Conservation (phyloP, 2,797 vertebrate genomes). For the Pelodytes ibericus region DNA sequence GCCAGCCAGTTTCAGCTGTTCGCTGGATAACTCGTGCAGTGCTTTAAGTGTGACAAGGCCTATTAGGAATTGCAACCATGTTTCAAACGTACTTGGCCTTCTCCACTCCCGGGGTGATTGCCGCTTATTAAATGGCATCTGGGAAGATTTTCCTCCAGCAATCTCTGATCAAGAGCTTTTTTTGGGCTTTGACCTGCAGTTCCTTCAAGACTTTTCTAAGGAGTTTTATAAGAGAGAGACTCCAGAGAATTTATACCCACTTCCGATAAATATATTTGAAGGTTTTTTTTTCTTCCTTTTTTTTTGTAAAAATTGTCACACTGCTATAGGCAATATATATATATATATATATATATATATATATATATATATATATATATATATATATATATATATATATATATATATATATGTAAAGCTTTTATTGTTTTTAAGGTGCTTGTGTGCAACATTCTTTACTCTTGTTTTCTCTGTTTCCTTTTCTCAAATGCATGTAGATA, state of each 20-base stretch:
- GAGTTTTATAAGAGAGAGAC: constrained; percentile 85
- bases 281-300: constrained; percentile 59
- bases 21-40: constrained; percentile 80
- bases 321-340: constrained; percentile 71
- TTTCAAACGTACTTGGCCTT: constrained; percentile 84
- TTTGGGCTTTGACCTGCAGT: constrained; percentile 85
- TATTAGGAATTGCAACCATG: constrained; percentile 86
- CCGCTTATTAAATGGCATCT: constrained; percentile 84
- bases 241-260: constrained; percentile 85
- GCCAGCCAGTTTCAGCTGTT: constrained; percentile 84
- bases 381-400: too few species aligned
- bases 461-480: constrained; percentile 73
- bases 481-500: constrained; percentile 56
- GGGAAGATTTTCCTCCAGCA: constrained; percentile 84
- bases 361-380: constrained; percentile 64
- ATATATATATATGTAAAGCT: constrained; percentile 67
- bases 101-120: constrained; percentile 85
- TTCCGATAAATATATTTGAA: constrained; percentile 85
- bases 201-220: constrained; percentile 84
- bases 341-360: too few species aligned
- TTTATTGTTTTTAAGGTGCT: constrained; percentile 80
- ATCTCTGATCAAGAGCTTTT: constrained; percentile 87
- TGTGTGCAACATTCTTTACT: constrained; percentile 81
- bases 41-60: constrained; percentile 86
- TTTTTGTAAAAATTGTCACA: constrained; percentile 74